Evolutionary conservation across 2,113 vertebrate species (phyloP).

Genomic region (Pontoporia blainvillei): DNA sequence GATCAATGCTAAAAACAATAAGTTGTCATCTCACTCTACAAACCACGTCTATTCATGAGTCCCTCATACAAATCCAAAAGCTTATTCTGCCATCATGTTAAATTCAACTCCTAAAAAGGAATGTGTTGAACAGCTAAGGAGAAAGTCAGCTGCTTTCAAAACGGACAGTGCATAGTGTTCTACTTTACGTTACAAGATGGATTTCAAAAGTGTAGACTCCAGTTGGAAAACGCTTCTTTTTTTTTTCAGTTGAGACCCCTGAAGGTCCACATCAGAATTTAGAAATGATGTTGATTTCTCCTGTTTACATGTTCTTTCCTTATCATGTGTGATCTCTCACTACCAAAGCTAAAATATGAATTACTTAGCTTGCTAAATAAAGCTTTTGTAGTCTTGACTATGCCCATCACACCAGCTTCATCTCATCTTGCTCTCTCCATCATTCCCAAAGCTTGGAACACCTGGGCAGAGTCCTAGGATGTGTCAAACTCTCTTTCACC

Average conservation of each 20-base stretch:
- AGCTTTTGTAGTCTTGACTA: neutral
- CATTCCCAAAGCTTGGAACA: neutral
- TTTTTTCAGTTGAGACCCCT: neutral
- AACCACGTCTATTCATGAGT: neutral
- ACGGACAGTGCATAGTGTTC: neutral
- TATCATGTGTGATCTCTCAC: neutral
- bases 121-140: neutral
- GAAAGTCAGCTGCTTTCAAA: neutral
- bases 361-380: neutral
- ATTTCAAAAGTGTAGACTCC: neutral
- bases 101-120: neutral
- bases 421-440: neutral
- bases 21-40: neutral
- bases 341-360: neutral
- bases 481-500: too few species aligned
- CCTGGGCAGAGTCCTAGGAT: neutral
- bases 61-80: neutral
- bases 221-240: neutral
- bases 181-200: neutral
- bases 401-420: too few species aligned
- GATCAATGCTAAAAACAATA: neutral
- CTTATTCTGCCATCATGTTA: neutral
- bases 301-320: neutral
- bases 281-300: neutral
- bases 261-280: neutral